Conservation (phyloP, 2,888 invertebrate genomes). For the Elaeidobius kamerunicus region DNA sequence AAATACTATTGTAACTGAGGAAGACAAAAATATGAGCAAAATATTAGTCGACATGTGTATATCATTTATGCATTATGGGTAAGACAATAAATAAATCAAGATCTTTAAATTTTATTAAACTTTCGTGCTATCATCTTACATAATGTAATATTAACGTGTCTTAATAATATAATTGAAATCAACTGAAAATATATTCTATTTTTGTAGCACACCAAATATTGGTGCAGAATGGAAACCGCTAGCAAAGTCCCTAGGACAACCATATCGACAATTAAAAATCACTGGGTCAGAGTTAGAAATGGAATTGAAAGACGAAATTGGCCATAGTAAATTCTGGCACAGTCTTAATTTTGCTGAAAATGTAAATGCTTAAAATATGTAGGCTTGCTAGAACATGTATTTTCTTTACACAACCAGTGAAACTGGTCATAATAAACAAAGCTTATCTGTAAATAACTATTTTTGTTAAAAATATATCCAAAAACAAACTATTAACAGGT, state of each 20-base stretch:
- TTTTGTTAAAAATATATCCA: conserved; percentile 14
- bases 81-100: conserved; percentile 34
- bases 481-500: conserved; percentile 15
- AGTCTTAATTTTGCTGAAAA: conserved; percentile 60
- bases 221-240: conserved; percentile 31
- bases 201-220: conserved; percentile 33
- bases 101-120: neutral
- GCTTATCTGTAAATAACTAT: neutral
- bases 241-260: conserved; percentile 29
- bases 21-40: conserved; percentile 55
- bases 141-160: too few relatives aligned
- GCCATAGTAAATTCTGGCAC: conserved; percentile 61
- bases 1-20: conserved; percentile 47
- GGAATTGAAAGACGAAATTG: conserved; percentile 53
- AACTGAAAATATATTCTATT: too few relatives aligned
- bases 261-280: conserved; percentile 23
- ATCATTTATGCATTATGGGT: conserved; percentile 62
- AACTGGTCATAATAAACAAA: conserved; percentile 14
- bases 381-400: too few relatives aligned
- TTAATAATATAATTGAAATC: too few relatives aligned
- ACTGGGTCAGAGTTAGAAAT: too few relatives aligned
- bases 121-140: too few relatives aligned
- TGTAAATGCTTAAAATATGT: too few relatives aligned
- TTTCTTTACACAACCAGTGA: conserved; percentile 33
- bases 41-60: conserved; percentile 55